phyloP scores from a whole-genome alignment of 2,797 vertebrate genomes.

The Liasis olivaceus region DNA sequence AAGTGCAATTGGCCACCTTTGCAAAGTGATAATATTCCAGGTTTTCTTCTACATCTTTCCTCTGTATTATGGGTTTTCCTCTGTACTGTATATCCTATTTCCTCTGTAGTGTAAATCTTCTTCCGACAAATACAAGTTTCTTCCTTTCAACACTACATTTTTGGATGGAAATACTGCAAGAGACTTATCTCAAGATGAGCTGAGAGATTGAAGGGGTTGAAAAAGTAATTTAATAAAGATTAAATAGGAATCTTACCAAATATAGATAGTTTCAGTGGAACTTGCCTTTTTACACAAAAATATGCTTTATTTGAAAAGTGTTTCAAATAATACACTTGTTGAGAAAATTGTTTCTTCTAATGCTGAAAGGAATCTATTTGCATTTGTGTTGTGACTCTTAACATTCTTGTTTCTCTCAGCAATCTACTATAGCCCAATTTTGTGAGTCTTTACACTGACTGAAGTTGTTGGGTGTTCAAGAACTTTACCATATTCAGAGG shows the following conservation, averaged over 20 bases:
- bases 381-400: neutral
- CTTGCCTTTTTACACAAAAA: conserved; percentile 55
- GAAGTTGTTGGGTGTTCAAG: neutral
- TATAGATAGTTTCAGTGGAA: conserved; percentile 48
- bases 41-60: neutral
- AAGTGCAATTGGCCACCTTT: neutral
- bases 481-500: neutral
- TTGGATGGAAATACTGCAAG: conserved; percentile 43
- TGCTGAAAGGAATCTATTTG: conserved; percentile 22
- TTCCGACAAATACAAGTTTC: neutral
- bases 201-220: too few species aligned
- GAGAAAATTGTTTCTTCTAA: conserved; percentile 41
- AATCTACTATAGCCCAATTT: neutral
- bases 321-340: conserved; percentile 31
- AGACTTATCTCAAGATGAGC: neutral
- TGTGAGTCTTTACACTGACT: neutral
- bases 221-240: conserved; percentile 23
- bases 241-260: conserved; percentile 47
- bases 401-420: neutral
- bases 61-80: too few species aligned
- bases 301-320: neutral
- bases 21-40: neutral
- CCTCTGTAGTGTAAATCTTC: conserved; percentile 8
- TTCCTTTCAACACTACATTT: conserved; percentile 33
- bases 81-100: too few species aligned